phyloP scores from a whole-genome alignment of 2,113 vertebrate species.

The Perca flavescens region DNA sequence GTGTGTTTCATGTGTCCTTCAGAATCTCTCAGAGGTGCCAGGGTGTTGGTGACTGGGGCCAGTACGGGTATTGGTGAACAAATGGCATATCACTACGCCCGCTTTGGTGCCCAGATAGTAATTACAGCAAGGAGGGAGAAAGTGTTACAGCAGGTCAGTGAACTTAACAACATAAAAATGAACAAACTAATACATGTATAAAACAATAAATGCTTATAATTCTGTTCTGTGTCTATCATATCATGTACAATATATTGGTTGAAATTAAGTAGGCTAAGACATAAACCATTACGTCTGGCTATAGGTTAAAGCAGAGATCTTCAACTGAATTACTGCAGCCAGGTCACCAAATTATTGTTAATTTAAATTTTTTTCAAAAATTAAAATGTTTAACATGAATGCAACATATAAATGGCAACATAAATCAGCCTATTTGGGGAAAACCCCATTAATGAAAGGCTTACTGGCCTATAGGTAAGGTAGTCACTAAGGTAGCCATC shows the following conservation, averaged over 20 bases:
- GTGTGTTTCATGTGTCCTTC: not conserved
- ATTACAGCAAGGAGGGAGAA: slow-evolving; percentile 88
- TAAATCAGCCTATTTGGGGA: too few relatives aligned
- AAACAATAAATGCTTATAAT: not conserved
- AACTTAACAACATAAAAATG: not conserved
- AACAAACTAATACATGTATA: not conserved
- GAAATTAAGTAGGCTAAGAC: not conserved
- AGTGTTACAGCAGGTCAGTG: slow-evolving; percentile 86
- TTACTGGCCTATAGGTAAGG: too few relatives aligned
- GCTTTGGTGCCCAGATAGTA: slow-evolving; percentile 87
- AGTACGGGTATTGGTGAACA: slow-evolving; percentile 91
- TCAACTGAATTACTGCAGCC: too few relatives aligned
- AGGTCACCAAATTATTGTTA: too few relatives aligned
- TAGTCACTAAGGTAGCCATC: too few relatives aligned
- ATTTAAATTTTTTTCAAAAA: too few relatives aligned
- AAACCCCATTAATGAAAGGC: too few relatives aligned
- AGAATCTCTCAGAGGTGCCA: slow-evolving; percentile 86
- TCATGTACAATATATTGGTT: not conserved
- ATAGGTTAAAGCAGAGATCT: not conserved
- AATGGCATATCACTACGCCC: slow-evolving; percentile 88
- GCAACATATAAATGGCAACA: too few relatives aligned
- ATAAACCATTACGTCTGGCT: not conserved
- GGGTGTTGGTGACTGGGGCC: slow-evolving; percentile 88
- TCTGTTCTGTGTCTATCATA: not conserved
- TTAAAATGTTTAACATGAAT: too few relatives aligned